Evolutionary conservation across 2,113 vertebrate genomes (phyloP).

Genomic region (Colossoma macropomum): DNA sequence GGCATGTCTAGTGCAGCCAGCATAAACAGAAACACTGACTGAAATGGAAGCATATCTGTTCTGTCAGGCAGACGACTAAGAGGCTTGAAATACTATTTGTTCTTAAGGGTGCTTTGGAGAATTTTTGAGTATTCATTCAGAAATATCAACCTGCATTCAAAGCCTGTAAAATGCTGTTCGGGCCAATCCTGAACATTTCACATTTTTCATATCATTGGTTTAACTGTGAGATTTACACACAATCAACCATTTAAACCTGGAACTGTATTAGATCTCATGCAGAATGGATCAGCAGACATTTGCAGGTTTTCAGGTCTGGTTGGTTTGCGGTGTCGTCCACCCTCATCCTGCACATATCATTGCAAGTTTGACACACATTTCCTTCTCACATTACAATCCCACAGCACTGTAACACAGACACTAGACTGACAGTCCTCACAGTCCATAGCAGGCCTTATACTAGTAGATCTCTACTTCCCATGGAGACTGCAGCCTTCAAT

Average conservation of each 20-base stretch:
- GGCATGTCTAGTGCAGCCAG: too few species aligned
- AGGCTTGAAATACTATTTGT: too few species aligned
- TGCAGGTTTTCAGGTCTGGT: background rate
- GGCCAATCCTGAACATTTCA: too few species aligned
- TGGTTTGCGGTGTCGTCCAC: background rate
- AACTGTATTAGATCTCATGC: too few species aligned
- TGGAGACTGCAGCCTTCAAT: too few species aligned
- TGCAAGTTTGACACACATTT: background rate
- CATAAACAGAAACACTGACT: too few species aligned
- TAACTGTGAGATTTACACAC: background rate
- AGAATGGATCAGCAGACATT: background rate
- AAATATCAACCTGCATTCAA: too few species aligned
- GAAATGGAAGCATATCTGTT: too few species aligned
- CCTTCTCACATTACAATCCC: background rate
- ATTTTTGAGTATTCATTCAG: too few species aligned
- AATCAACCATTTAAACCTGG: background rate
- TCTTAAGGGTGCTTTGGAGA: too few species aligned
- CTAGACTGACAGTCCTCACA: background rate
- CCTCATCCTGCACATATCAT: constrained; percentile 1
- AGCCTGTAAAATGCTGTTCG: too few species aligned
- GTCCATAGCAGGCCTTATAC: background rate
- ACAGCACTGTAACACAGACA: background rate
- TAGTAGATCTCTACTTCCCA: background rate
- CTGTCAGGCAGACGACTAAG: too few species aligned
- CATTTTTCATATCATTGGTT: background rate